These are phyloP conservation scores for Papilio machaon DNA, from an alignment of 1,140 invertebrate species.

Conservation along the genomic window DNA sequence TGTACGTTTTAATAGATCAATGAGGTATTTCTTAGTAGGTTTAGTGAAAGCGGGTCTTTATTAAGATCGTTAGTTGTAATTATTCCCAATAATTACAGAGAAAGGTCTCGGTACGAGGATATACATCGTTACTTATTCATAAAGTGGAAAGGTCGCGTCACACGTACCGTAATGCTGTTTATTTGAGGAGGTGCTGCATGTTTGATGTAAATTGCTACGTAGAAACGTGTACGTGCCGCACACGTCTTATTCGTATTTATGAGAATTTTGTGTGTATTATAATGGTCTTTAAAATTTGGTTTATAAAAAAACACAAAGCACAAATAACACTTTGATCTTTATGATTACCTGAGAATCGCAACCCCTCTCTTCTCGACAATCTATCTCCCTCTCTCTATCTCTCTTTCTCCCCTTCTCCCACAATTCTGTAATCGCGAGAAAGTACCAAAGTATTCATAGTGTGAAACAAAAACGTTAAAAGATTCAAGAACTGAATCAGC, in stretches of 20 bases:
- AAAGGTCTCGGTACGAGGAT: not conserved
- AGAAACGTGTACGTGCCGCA: not conserved
- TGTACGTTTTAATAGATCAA: not conserved
- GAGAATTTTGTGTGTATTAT: not conserved
- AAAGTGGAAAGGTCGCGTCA: slow-evolving; percentile 34
- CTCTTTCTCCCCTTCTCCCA: no score
- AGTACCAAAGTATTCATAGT: not conserved
- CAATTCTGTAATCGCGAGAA: no score
- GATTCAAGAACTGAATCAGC: not conserved
- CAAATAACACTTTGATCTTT: no score
- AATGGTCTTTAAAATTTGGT: not conserved
- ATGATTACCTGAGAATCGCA: no score
- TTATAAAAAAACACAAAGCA: no score
- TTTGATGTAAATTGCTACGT: slow-evolving; percentile 37
- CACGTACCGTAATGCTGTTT: slow-evolving; percentile 36
- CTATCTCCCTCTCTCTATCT: no score
- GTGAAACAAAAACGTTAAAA: not conserved
- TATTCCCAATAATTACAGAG: not conserved
- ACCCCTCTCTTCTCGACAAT: no score
- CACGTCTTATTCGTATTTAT: not conserved
- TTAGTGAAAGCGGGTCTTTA: not conserved
- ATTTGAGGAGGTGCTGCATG: slow-evolving; percentile 33
- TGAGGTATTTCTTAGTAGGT: not conserved
- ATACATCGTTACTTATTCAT: slow-evolving; percentile 31
- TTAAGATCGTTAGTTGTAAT: not conserved